Percentiles rank a stretch among this genome's conserved stretches.
Evolutionary conservation across 64 coral and sea anemone genomes (phyloP).

Genomic region (Astreopora myriophthalma): DNA sequence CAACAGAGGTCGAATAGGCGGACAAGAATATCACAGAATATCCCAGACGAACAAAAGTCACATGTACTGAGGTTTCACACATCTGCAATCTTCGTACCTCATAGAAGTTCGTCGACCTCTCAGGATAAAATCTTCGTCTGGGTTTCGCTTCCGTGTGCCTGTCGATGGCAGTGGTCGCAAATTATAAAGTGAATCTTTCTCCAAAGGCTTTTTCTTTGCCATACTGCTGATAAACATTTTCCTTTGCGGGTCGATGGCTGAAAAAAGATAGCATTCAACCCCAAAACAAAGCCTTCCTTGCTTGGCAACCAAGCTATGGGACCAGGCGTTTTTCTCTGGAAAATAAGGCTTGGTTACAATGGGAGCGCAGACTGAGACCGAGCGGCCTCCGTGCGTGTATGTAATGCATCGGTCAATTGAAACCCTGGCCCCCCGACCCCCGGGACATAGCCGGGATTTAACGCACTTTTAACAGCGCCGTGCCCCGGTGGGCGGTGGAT

Average conservation of each 20-base stretch:
- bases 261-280: neutral
- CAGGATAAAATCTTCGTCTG: conserved; percentile 90
- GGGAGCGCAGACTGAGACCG: no score
- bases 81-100: conserved; percentile 5
- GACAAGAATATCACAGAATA: no score
- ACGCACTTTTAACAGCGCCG: no score
- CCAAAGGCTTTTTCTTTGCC: conserved; percentile 58
- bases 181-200: conserved; percentile 73
- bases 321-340: neutral
- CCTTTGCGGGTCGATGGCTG: neutral
- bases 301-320: conserved; percentile 43
- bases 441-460: no score
- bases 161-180: conserved; percentile 73
- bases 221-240: conserved; percentile 91
- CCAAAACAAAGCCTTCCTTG: neutral
- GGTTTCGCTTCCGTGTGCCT: conserved; percentile 90
- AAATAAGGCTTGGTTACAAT: neutral
- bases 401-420: no score
- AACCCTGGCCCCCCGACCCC: no score
- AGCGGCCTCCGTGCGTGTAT: no score
- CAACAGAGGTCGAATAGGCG: no score
- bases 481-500: no score
- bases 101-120: conserved; percentile 73
- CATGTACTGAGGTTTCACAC: neutral
- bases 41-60: neutral